These are phyloP conservation scores for Dastarcus helophoroides DNA, from an alignment of 2,888 invertebrate species.

Conservation along the genomic window DNA sequence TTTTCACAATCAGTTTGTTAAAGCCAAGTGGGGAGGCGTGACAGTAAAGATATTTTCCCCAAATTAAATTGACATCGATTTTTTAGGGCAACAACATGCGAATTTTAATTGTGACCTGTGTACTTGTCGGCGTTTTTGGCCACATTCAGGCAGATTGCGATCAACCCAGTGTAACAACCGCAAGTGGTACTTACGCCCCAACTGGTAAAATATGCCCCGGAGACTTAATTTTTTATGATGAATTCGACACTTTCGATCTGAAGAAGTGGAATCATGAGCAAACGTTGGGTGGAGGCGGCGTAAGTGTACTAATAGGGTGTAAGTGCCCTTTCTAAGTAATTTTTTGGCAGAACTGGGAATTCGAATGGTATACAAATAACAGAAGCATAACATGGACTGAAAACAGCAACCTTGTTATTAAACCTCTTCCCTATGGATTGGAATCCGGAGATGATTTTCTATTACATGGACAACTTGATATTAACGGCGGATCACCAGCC, in stretches of 20 bases:
- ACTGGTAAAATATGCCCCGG: constrained; percentile 40
- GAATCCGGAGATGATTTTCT: constrained; percentile 44
- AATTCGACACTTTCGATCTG: constrained; percentile 47
- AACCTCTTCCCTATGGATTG: constrained; percentile 48
- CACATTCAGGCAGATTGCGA: constrained; percentile 1
- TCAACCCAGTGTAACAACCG: constrained; percentile 5
- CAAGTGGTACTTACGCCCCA: constrained; percentile 9
- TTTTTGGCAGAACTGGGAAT: constrained; percentile 53
- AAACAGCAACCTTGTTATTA: constrained; percentile 47
- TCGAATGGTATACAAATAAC: constrained; percentile 59
- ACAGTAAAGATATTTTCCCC: no score
- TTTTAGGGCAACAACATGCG: no score
- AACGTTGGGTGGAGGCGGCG: constrained; percentile 52
- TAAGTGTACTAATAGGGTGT: constrained; percentile 29
- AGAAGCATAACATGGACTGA: constrained; percentile 51
- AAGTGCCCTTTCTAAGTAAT: neutral
- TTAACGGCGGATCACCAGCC: constrained; percentile 49
- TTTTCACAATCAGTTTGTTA: no score
- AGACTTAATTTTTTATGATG: constrained; percentile 49
- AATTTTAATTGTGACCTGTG: no score
- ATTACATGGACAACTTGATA: constrained; percentile 40
- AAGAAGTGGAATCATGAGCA: constrained; percentile 55
- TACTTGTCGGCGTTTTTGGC: no score
- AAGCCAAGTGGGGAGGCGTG: no score
- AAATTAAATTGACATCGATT: no score